Percentiles rank a stretch among this genome's conserved stretches.
Conservation (phyloP, 2,888 invertebrate species). For the Mythimna loreyi region DNA sequence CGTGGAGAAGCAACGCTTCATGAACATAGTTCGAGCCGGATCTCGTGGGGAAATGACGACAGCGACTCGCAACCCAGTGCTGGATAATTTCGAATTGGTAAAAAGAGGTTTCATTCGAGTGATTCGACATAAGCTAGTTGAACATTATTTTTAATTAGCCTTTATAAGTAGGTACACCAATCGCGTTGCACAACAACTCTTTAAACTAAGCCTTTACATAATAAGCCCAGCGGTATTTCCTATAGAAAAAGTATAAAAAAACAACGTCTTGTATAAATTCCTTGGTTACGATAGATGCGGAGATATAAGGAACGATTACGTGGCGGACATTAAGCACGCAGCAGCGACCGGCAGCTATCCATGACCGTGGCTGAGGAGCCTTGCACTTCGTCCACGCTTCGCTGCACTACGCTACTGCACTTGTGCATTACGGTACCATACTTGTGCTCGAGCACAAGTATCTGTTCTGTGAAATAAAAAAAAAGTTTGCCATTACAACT, state of each 20-base stretch:
- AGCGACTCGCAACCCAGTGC: too few species aligned
- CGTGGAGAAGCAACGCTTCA: too few species aligned
- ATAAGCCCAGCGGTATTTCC: constrained; percentile 32
- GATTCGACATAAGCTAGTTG: background rate
- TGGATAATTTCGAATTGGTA: too few species aligned
- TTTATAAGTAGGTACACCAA: background rate
- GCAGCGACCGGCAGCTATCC: constrained; percentile 50
- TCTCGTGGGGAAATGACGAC: too few species aligned
- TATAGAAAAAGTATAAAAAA: constrained; percentile 28
- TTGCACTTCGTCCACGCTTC: constrained; percentile 58
- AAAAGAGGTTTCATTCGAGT: too few species aligned
- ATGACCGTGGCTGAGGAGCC: constrained; percentile 58
- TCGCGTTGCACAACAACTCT: constrained; percentile 15
- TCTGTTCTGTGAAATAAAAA: background rate
- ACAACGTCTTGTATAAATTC: constrained; percentile 37
- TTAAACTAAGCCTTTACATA: constrained; percentile 17
- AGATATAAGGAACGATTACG: constrained; percentile 60
- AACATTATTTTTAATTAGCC: background rate
- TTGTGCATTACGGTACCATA: constrained; percentile 26
- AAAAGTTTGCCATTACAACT: too few species aligned
- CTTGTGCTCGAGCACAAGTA: background rate
- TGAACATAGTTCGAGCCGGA: too few species aligned
- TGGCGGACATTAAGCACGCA: constrained; percentile 40
- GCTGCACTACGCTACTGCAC: constrained; percentile 37
- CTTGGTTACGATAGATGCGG: constrained; percentile 48